phyloP scores from a whole-genome alignment of 2,113 vertebrate species.

The Psephotus haematonotus region DNA sequence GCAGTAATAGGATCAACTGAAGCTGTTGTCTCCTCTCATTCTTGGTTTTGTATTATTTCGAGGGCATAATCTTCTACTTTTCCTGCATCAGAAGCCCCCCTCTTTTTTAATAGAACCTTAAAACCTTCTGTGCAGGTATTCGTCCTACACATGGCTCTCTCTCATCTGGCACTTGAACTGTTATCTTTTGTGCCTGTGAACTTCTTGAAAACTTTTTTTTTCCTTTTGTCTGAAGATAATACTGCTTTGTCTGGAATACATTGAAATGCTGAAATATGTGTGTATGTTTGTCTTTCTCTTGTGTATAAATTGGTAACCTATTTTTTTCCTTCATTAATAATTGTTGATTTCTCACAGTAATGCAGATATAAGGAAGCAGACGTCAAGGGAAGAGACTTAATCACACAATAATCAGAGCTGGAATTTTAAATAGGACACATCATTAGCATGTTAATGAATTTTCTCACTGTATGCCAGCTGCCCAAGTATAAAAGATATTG shows the following conservation, averaged over 20 bases:
- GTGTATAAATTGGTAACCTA: constrained; percentile 45
- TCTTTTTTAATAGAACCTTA: neutral
- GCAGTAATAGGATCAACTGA: fast-evolving
- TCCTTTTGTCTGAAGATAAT: neutral
- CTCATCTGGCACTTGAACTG: neutral
- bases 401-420: constrained; percentile 75
- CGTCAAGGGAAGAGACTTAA: constrained; percentile 73
- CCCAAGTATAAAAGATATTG: constrained; percentile 61
- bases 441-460: constrained; percentile 78
- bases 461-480: constrained; percentile 68
- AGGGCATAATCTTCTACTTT: neutral
- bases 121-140: neutral
- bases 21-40: neutral
- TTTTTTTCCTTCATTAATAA: constrained; percentile 67
- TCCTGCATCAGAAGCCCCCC: neutral
- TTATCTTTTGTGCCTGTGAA: neutral
- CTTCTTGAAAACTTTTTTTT: neutral
- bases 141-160: neutral
- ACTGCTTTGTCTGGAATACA: neutral
- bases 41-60: neutral
- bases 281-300: neutral
- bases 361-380: constrained; percentile 63
- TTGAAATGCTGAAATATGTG: neutral
- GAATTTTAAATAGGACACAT: constrained; percentile 76
- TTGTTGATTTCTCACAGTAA: constrained; percentile 68